Conservation (phyloP, 1,140 invertebrate species). For the Ladona fulva region DNA sequence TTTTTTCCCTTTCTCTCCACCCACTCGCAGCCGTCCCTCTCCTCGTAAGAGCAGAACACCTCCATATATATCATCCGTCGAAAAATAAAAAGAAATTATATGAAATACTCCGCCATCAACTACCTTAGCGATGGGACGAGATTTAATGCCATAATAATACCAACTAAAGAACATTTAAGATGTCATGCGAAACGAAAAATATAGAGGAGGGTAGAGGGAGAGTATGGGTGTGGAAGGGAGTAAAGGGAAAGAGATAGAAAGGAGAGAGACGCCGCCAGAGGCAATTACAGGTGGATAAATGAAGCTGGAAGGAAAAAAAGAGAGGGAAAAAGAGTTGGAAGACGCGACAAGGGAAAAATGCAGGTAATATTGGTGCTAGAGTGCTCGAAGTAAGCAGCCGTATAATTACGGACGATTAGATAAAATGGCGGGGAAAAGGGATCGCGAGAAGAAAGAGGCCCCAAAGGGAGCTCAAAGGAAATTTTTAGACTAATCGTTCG, state of each 20-base stretch:
- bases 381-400: not conserved
- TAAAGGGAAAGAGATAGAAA: not conserved
- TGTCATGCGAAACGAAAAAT: slow-evolving; percentile 9
- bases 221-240: not conserved
- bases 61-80: not conserved
- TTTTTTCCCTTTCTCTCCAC: not conserved
- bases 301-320: not conserved
- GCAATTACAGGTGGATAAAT: slow-evolving; percentile 9
- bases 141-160: slow-evolving; percentile 10
- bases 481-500: not conserved
- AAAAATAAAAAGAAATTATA: not conserved
- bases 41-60: not conserved
- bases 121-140: slow-evolving; percentile 1
- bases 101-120: slow-evolving; percentile 4
- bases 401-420: slow-evolving; percentile 2
- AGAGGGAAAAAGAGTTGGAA: not conserved
- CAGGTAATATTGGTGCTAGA: slow-evolving; percentile 5
- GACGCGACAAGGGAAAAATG: slow-evolving; percentile 3
- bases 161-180: slow-evolving; percentile 7
- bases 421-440: not conserved
- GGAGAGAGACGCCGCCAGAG: not conserved
- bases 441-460: not conserved
- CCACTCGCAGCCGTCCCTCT: not conserved
- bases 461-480: not conserved
- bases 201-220: not conserved